Conservation (phyloP, 2,888 invertebrate species). For the Clunio marinus region DNA sequence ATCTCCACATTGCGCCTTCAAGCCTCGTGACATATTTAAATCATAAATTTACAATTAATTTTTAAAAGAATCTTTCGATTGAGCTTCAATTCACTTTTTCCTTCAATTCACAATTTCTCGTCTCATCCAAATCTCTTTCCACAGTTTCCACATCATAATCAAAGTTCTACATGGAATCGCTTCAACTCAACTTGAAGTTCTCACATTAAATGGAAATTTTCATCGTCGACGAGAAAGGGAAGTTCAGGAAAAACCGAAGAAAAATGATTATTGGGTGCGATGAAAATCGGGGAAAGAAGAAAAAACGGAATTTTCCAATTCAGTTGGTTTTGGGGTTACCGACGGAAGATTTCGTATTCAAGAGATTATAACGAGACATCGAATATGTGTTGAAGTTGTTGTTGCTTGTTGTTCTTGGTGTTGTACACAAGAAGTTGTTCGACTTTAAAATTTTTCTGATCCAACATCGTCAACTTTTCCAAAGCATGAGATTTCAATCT, state of each 20-base stretch:
- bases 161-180: background rate
- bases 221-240: background rate
- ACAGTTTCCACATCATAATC: background rate
- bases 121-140: background rate
- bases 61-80: background rate
- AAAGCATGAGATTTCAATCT: background rate
- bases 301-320: background rate
- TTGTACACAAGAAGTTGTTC: too few relatives aligned
- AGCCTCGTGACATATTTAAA: too few relatives aligned
- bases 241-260: background rate
- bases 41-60: too few relatives aligned
- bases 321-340: background rate
- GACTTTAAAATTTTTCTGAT: background rate
- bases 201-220: background rate
- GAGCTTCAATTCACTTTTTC: background rate
- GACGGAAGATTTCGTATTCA: background rate
- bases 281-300: background rate
- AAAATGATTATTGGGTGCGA: constrained; percentile 8
- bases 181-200: background rate
- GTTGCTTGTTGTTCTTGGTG: too few relatives aligned
- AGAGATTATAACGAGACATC: background rate
- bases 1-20: too few relatives aligned
- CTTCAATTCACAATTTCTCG: background rate
- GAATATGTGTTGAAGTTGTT: background rate
- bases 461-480: background rate